Percentiles rank a stretch among this genome's conserved stretches.
Evolutionary conservation across 2,797 vertebrate genomes (phyloP).

Genomic region (Microctenopoma steveboyesi): DNA sequence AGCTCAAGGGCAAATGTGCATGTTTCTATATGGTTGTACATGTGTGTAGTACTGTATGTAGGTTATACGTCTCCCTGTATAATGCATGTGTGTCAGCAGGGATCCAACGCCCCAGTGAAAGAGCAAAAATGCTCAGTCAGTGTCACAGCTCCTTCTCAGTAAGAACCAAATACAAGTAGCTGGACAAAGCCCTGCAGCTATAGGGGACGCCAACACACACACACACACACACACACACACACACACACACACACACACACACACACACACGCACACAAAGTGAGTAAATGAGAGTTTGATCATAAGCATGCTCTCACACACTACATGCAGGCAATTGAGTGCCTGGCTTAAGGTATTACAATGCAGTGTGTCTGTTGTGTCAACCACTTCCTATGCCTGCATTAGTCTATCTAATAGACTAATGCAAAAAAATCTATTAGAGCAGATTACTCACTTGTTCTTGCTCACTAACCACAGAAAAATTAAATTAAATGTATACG

Average conservation of each 20-base stretch:
- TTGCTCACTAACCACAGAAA: neutral
- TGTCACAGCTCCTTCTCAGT: conserved; percentile 26
- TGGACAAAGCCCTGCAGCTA: conserved; percentile 37
- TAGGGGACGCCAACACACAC: conserved; percentile 7
- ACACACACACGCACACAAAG: conserved; percentile 1
- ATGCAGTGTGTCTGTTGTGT: neutral
- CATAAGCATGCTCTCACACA: conserved; percentile 14
- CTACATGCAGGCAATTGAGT: neutral
- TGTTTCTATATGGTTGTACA: neutral
- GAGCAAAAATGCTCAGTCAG: conserved; percentile 66
- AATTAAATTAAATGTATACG: neutral
- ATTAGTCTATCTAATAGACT: conserved; percentile 10
- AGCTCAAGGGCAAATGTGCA: conserved; percentile 66
- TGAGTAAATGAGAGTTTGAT: conserved; percentile 2
- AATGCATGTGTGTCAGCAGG: conserved; percentile 48
- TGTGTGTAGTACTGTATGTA: conserved; percentile 55
- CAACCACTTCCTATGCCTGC: conserved; percentile 15
- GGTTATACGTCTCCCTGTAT: conserved; percentile 61
- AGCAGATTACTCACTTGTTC: neutral
- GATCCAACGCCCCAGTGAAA: conserved; percentile 26
- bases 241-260: conserved; percentile 13
- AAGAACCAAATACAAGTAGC: conserved; percentile 24
- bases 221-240: conserved; percentile 2
- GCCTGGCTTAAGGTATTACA: neutral
- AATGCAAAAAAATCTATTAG: too few relatives aligned